Percentiles rank a stretch among this genome's conserved stretches.
phyloP scores from a whole-genome alignment of 2,113 vertebrate genomes.

The Gymnarchus niloticus region DNA sequence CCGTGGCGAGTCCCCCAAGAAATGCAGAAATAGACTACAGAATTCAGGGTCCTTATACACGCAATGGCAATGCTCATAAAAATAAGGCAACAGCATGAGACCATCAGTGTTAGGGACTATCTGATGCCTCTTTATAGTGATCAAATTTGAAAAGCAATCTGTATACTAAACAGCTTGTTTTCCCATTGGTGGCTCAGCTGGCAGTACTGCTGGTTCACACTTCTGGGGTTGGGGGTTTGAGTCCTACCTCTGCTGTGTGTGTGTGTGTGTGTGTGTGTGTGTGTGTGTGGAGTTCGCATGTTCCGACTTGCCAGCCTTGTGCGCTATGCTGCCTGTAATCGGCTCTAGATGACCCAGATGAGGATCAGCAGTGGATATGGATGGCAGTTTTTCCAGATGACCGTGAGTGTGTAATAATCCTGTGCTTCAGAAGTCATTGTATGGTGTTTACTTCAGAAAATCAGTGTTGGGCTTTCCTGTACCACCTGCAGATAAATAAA shows the following conservation, averaged over 20 bases:
- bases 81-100: constrained; percentile 33
- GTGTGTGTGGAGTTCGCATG: too few species aligned
- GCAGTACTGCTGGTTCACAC: too few species aligned
- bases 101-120: constrained; percentile 51
- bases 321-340: too few species aligned
- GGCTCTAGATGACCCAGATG: too few species aligned
- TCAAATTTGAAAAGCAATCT: constrained; percentile 59
- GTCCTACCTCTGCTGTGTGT: too few species aligned
- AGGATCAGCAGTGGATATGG: too few species aligned
- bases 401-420: background rate
- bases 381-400: background rate
- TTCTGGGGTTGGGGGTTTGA: too few species aligned
- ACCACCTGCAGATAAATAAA: background rate
- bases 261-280: too few species aligned
- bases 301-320: too few species aligned
- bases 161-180: background rate
- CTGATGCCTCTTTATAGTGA: constrained; percentile 51
- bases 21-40: background rate
- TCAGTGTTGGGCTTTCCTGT: background rate
- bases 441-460: background rate
- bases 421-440: background rate
- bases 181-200: too few species aligned
- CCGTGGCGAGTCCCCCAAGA: background rate
- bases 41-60: constrained; percentile 45
- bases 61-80: constrained; percentile 17